Evolutionary conservation across 2,888 invertebrate species (phyloP).

Genomic region (Onthophagus sagittarius): DNA sequence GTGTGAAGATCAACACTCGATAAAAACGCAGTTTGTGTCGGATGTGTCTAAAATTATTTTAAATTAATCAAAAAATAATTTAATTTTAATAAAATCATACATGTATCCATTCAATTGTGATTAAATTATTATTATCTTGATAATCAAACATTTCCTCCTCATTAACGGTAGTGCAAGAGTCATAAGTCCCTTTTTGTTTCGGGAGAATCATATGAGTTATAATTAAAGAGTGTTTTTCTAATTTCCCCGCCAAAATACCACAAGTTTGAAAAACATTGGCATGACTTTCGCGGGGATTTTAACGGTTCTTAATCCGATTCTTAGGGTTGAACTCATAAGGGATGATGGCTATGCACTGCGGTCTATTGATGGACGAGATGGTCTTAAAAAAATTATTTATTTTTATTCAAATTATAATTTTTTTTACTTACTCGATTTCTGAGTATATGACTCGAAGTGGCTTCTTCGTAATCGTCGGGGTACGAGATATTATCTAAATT

Average conservation of each 20-base stretch:
- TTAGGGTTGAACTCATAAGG: slow-evolving; percentile 34
- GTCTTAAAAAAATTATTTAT: slow-evolving; percentile 1
- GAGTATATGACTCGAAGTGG: slow-evolving; percentile 27
- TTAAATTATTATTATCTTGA: slow-evolving; percentile 86
- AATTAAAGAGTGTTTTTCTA: slow-evolving; percentile 66
- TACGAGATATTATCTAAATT: slow-evolving; percentile 32
- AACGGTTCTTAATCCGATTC: slow-evolving; percentile 57
- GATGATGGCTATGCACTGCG: slow-evolving; percentile 60
- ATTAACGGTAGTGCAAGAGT: slow-evolving; percentile 88
- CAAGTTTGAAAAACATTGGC: slow-evolving; percentile 85
- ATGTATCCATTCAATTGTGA: slow-evolving; percentile 99
- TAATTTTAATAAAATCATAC: slow-evolving; percentile 52
- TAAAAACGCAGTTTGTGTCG: slow-evolving; percentile 93
- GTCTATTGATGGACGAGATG: slow-evolving; percentile 49
- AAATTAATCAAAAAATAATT: slow-evolving; percentile 22
- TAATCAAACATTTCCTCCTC: slow-evolving; percentile 93
- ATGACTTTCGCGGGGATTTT: slow-evolving; percentile 73
- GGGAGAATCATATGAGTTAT: slow-evolving; percentile 91
- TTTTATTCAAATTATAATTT: no score
- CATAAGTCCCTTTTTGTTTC: slow-evolving; percentile 87
- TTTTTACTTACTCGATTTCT: slow-evolving; percentile 36
- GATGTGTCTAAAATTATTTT: slow-evolving; percentile 87
- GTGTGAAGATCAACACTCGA: slow-evolving; percentile 97
- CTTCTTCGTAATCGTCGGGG: slow-evolving; percentile 26
- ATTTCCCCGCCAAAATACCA: slow-evolving; percentile 85